Percentiles rank a stretch among this genome's conserved stretches.
phyloP scores from a whole-genome alignment of 2,113 vertebrate species.

The Ranitomeya imitator region DNA sequence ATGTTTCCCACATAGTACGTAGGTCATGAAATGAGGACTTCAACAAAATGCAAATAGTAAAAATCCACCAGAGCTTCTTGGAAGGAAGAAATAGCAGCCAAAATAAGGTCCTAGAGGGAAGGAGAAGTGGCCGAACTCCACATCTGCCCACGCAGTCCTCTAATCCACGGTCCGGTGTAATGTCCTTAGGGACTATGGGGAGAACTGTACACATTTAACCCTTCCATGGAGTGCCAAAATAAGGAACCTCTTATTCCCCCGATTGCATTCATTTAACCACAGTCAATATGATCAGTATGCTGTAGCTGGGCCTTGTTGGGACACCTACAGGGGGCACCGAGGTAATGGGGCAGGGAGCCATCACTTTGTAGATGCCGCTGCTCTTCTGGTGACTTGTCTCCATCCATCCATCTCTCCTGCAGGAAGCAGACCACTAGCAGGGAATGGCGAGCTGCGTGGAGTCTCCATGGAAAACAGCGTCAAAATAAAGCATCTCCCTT shows the following conservation, averaged over 20 bases:
- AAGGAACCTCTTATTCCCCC: too few relatives aligned
- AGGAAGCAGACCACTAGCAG: slow-evolving; percentile 60
- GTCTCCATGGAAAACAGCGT: slow-evolving; percentile 71
- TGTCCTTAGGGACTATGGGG: background rate
- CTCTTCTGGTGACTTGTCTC: slow-evolving; percentile 44
- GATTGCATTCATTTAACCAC: slow-evolving; percentile 63
- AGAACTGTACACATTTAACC: background rate
- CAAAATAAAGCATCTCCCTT: slow-evolving; percentile 62
- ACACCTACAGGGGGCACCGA: slow-evolving; percentile 47
- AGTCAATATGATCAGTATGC: slow-evolving; percentile 63
- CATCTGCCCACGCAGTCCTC: background rate
- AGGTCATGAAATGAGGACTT: background rate
- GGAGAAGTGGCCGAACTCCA: slow-evolving; percentile 36
- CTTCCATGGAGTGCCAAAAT: background rate
- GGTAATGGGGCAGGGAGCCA: slow-evolving; percentile 65
- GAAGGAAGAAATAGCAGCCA: slow-evolving; percentile 14
- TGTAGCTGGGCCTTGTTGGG: slow-evolving; percentile 63
- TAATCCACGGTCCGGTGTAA: slow-evolving; percentile 9
- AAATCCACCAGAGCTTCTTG: slow-evolving; percentile 16
- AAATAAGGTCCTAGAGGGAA: slow-evolving; percentile 26
- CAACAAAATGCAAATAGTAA: background rate
- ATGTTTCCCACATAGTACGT: background rate
- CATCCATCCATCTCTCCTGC: slow-evolving; percentile 62
- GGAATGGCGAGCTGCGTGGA: slow-evolving; percentile 62
- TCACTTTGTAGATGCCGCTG: slow-evolving; percentile 67